These are phyloP conservation scores for Eupristina koningsbergeri DNA, from an alignment of 1,140 invertebrate species.

Conservation along the genomic window DNA sequence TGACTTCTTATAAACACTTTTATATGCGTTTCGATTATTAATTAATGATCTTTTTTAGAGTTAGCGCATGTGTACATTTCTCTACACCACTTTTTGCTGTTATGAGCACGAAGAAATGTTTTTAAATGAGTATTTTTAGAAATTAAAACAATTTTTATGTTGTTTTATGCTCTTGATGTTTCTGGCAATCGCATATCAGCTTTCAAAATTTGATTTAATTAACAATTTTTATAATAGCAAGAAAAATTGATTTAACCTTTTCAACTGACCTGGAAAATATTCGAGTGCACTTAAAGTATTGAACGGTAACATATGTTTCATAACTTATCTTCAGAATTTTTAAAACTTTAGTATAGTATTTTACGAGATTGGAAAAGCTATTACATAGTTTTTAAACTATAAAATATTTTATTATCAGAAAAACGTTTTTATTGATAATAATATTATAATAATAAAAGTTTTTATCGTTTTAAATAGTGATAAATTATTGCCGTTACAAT, in stretches of 20 bases:
- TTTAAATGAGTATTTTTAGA: too few relatives aligned
- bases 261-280: conserved; percentile 12
- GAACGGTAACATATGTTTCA: conserved; percentile 23
- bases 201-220: background rate
- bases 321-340: conserved; percentile 23
- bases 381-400: conserved; percentile 16
- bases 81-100: too few relatives aligned
- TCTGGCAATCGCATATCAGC: background rate
- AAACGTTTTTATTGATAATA: conserved; percentile 20
- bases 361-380: conserved; percentile 1
- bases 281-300: conserved; percentile 10
- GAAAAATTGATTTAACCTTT: background rate
- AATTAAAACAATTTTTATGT: too few relatives aligned
- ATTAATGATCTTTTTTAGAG: too few relatives aligned
- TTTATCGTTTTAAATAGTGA: conserved; percentile 1
- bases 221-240: background rate
- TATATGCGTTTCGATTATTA: too few relatives aligned
- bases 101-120: too few relatives aligned
- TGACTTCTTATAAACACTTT: too few relatives aligned
- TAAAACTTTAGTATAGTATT: conserved; percentile 12
- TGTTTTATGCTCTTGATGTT: background rate
- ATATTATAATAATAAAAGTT: background rate
- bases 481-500: background rate
- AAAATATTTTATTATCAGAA: conserved; percentile 16
- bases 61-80: too few relatives aligned